Conservation (phyloP, 2,888 invertebrate species). For the Eilema depressum region DNA sequence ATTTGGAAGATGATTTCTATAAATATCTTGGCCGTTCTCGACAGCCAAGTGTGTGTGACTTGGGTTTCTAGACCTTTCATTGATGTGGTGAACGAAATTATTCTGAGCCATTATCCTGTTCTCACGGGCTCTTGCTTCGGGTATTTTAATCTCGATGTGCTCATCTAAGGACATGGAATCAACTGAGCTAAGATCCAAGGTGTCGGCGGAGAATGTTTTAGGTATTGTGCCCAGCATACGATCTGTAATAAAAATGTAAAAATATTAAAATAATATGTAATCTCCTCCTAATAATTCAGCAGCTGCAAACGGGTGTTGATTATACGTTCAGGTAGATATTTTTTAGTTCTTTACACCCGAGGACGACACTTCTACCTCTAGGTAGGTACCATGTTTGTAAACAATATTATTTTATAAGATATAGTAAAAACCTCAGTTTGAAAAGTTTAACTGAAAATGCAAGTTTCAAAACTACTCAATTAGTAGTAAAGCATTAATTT, state of each 20-base stretch:
- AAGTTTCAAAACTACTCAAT: too few species aligned
- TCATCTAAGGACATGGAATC: slow-evolving; percentile 88
- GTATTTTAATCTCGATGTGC: slow-evolving; percentile 88
- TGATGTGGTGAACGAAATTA: slow-evolving; percentile 81
- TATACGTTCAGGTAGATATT: too few species aligned
- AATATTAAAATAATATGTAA: background rate
- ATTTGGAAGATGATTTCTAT: slow-evolving; percentile 53
- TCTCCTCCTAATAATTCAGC: background rate
- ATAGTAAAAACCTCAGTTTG: too few species aligned
- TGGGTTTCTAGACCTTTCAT: slow-evolving; percentile 74
- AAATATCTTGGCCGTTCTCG: slow-evolving; percentile 69
- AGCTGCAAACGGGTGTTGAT: background rate
- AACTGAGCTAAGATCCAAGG: slow-evolving; percentile 87
- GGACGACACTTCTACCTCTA: too few species aligned
- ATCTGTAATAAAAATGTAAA: slow-evolving; percentile 64
- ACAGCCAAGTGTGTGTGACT: slow-evolving; percentile 78
- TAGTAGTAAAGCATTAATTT: too few species aligned
- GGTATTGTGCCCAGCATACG: slow-evolving; percentile 84
- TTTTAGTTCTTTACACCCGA: too few species aligned
- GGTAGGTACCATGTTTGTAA: too few species aligned
- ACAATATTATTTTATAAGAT: too few species aligned
- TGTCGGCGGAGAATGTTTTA: slow-evolving; percentile 87
- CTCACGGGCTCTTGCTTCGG: slow-evolving; percentile 79
- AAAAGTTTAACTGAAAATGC: too few species aligned
- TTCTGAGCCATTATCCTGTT: slow-evolving; percentile 83